phyloP scores from a whole-genome alignment of 2,113 vertebrate genomes.

The Hylia prasina region DNA sequence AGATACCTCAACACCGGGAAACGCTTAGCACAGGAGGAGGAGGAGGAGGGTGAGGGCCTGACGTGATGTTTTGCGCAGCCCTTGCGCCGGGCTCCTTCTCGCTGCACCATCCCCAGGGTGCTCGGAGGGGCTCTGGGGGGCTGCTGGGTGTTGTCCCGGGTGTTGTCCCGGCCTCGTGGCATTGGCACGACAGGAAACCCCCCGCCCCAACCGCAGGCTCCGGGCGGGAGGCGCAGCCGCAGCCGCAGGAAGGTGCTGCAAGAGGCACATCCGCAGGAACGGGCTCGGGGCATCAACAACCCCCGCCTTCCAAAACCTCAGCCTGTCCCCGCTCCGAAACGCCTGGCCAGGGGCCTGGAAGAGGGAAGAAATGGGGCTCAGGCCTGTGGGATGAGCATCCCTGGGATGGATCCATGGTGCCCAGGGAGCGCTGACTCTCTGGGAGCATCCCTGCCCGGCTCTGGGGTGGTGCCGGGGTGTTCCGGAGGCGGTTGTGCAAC shows the following conservation, averaged over 20 bases:
- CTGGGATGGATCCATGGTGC: background rate
- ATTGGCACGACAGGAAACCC: background rate
- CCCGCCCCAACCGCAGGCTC: background rate
- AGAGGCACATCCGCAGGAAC: slow-evolving; percentile 30
- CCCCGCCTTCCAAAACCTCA: background rate
- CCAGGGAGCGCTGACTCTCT: accelerated
- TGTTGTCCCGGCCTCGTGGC: no score
- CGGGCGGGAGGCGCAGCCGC: background rate
- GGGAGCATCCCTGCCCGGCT: background rate
- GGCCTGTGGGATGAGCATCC: background rate
- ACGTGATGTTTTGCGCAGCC: background rate
- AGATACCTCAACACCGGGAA: background rate
- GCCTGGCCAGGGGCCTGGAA: accelerated
- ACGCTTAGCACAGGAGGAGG: accelerated
- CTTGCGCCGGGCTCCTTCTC: accelerated
- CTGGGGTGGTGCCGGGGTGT: accelerated
- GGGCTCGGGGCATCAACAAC: background rate
- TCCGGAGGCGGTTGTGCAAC: background rate
- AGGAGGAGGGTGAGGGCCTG: background rate
- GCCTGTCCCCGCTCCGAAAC: background rate
- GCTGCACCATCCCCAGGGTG: accelerated
- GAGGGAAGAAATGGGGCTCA: background rate
- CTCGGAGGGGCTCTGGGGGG: background rate
- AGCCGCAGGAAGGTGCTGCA: slow-evolving; percentile 40
- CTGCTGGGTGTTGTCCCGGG: background rate